Evolutionary conservation across 1,140 invertebrate genomes (phyloP), one percentile per base, ranked within the genome.

Genomic region (Eubasilissa regina): DNA sequence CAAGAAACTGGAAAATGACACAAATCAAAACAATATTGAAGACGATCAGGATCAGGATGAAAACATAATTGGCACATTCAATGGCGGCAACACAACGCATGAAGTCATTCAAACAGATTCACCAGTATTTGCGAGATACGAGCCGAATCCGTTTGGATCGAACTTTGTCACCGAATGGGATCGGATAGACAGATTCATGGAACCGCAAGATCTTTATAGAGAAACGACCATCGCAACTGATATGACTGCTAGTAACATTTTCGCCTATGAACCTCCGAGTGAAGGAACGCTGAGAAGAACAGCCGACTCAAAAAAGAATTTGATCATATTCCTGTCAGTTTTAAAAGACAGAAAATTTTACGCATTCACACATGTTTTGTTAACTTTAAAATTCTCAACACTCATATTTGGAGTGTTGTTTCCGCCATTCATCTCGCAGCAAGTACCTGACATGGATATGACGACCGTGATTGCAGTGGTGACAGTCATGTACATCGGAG

Each of bases 321-420:
- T 88, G 44, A 86, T 88, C 45, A 86, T 87, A 1, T 83, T 89
- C 4, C 78, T 84, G 4, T 87, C 86, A 64, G 87, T 88, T 85
- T 77, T 90, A 43, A 75, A 84, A 11, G 88, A 89, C 77, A 35
- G 87, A 0, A 88, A 88, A 77, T 89, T 90, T 83, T 90, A 90
- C 77, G 80, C 88, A 74, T 88, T 88, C 78, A 86, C 87, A 9
- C 74, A 88, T 25, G 79, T 89, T 53, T 85, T 88, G 80, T 51
- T 89, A 13, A 86, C 85, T 73, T 86, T 86, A 1, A 89, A 86
- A 3, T 88, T 85, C 64, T 87, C 86, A 3, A 84, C 86, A 13
- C 81, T 89, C 3, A 78, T 89, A 0, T 77, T 90, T 8, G 84
- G 86, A 1, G 77, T 89, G 0, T 51, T 87, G 11, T 88, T 87